Evolutionary conservation across 2,797 vertebrate genomes (phyloP), one percentile per base, ranked within the genome.

Genomic region (Phataginus tricuspis): DNA sequence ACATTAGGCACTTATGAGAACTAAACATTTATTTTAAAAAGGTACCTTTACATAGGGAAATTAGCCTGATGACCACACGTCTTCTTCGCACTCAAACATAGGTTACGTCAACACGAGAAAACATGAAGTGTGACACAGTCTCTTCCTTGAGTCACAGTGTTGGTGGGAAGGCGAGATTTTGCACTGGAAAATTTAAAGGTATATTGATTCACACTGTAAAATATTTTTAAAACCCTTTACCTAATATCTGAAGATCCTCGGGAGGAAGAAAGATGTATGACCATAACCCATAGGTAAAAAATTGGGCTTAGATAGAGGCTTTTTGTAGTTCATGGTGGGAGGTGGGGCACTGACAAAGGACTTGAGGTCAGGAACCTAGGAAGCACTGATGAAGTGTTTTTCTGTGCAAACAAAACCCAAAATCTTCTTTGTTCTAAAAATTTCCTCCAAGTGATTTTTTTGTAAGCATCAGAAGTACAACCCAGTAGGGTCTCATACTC

Each of bases 1-100:
- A 88, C 4, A 68, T n/a, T 64, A 82, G 23, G 27, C 49, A 90
- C 68, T 15, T 87, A 45, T 69, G 42, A 27, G 12, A 88, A 64
- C 18, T 68, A 91, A 92, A 78, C 53, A 23, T 75, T 87, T 80
- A 42, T 72, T 91, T 97, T 90, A 15, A 53, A 97, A 91, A 57
- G 21, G 6, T 64, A 10, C 61, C 61, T 77, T 94, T 55, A 55
- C 37, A n/a, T 3, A 84, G 12, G 85, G 29, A 80, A 80, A 49
- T 49, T 23, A 31, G 23, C 29, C 55, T 90, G 18, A 71, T 72
- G 94, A 68, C 12, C 31, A 75, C 29, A 15, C 4, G 12, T 64
- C 86, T 97, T 87, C 77, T 92, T 53, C 88, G n/a, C n/a, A 69
- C 77, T 71, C 64, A 91, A 55, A 92, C 59, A 75, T 29, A 55